Percentiles rank a stretch among this genome's conserved stretches.
Evolutionary conservation across 2,888 invertebrate genomes (phyloP).

Genomic region (Argyra leucocephala): DNA sequence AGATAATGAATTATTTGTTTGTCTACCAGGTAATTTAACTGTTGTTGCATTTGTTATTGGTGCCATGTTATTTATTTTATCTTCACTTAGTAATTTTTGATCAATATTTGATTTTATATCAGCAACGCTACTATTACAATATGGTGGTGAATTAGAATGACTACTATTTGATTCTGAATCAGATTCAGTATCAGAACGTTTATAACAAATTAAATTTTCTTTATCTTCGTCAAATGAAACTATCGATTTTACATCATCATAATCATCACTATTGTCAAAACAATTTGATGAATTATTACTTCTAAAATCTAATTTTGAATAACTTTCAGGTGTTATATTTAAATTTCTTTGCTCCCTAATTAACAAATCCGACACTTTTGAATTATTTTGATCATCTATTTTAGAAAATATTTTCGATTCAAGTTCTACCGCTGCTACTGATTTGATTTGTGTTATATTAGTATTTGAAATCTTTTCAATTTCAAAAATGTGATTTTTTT

Average conservation of each 20-base stretch:
- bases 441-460: not conserved
- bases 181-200: constrained; percentile 9
- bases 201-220: constrained; percentile 35
- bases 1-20: constrained; percentile 78
- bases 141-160: not conserved
- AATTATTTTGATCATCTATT: not conserved
- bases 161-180: constrained; percentile 5
- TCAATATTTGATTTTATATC: constrained; percentile 14
- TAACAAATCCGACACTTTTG: not conserved
- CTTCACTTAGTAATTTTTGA: constrained; percentile 18
- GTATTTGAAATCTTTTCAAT: not conserved
- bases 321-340: not conserved
- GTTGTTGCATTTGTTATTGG: constrained; percentile 34
- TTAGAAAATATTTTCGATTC: not conserved
- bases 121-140: constrained; percentile 17
- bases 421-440: not conserved
- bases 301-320: not conserved
- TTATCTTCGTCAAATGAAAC: constrained; percentile 26
- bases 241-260: constrained; percentile 3
- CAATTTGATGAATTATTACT: not conserved
- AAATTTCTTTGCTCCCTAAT: not conserved
- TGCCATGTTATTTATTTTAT: constrained; percentile 32
- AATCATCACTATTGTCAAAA: not conserved
- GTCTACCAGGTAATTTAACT: constrained; percentile 53
- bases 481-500: not conserved